phyloP scores from a whole-genome alignment of 1,140 invertebrate species.

The Tetragnatha versicolor region DNA sequence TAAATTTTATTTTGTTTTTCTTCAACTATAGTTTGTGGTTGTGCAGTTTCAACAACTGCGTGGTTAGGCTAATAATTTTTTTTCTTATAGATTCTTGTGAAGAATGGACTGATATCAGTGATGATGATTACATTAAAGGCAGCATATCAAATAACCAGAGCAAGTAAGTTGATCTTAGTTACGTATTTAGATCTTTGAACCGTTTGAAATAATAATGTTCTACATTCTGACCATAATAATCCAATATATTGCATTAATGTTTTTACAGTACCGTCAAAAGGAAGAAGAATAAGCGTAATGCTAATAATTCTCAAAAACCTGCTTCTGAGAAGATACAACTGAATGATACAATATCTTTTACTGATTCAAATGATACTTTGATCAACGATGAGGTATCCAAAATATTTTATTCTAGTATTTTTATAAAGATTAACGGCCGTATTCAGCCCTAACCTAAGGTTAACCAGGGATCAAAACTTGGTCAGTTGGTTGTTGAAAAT shows the following conservation, averaged over 20 bases:
- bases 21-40: too few species aligned
- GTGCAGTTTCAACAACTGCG: too few species aligned
- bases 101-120: constrained; percentile 44
- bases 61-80: not conserved
- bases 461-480: too few species aligned
- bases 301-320: not conserved
- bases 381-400: constrained; percentile 39
- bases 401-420: not conserved
- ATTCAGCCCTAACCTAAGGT: too few species aligned
- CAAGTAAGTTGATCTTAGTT: constrained; percentile 34
- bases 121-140: constrained; percentile 38
- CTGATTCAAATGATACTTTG: constrained; percentile 49
- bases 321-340: not conserved
- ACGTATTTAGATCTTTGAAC: not conserved
- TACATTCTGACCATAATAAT: not conserved
- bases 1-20: too few species aligned
- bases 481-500: too few species aligned
- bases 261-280: constrained; percentile 30
- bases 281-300: constrained; percentile 19
- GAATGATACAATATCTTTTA: constrained; percentile 45
- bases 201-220: not conserved
- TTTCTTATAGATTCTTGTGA: not conserved
- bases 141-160: constrained; percentile 26
- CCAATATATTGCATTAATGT: not conserved
- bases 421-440: too few species aligned